These are phyloP conservation scores for Trissoscelio sp. DNA, from an alignment of 2,888 invertebrate genomes.

Conservation along the genomic window DNA sequence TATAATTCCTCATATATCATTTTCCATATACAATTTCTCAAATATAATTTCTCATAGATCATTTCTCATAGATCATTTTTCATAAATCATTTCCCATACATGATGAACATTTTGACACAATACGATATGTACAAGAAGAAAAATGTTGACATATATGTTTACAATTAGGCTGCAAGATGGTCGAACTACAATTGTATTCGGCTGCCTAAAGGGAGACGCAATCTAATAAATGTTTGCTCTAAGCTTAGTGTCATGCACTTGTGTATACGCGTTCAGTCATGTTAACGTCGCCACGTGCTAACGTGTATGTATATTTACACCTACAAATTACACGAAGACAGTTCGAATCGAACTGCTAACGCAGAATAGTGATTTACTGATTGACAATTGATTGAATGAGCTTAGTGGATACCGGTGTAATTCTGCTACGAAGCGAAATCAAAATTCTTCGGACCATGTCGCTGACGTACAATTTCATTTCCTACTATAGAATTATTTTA, in stretches of 20 bases:
- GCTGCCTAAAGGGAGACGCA: slow-evolving; percentile 6
- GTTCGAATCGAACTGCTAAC: slow-evolving; percentile 55
- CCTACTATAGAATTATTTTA: too few species aligned
- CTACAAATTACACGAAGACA: slow-evolving; percentile 67
- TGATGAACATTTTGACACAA: not conserved
- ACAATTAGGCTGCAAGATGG: too few species aligned
- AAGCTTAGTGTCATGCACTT: slow-evolving; percentile 59
- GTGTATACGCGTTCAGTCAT: slow-evolving; percentile 47
- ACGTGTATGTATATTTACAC: slow-evolving; percentile 70
- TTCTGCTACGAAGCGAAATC: slow-evolving; percentile 4
- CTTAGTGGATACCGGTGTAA: slow-evolving; percentile 45
- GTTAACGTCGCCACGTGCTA: slow-evolving; percentile 39
- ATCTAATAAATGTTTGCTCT: slow-evolving; percentile 47
- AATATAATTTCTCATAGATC: too few species aligned
- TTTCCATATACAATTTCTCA: too few species aligned
- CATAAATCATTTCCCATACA: too few species aligned
- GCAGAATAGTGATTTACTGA: slow-evolving; percentile 72
- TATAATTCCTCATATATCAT: too few species aligned
- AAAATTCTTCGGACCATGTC: too few species aligned
- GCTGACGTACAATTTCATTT: too few species aligned
- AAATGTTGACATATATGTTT: too few species aligned
- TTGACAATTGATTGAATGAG: slow-evolving; percentile 72
- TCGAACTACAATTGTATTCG: slow-evolving; percentile 5
- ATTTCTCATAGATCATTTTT: too few species aligned
- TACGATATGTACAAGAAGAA: not conserved